Evolutionary conservation across 2,113 vertebrate genomes (phyloP).

Genomic region (Atherinomorus stipes): DNA sequence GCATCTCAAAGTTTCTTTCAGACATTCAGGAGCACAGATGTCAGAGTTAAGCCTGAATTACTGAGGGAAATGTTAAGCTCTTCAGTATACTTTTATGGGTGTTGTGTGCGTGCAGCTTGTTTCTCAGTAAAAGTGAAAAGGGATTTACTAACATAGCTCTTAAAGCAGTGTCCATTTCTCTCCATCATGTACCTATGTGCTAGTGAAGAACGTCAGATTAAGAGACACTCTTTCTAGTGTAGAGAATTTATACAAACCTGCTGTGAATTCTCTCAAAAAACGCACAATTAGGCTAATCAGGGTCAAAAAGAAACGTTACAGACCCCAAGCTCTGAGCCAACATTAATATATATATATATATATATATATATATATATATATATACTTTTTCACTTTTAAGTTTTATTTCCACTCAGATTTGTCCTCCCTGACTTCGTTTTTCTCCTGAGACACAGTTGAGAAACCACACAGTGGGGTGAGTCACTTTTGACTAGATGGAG

Average conservation of each 20-base stretch:
- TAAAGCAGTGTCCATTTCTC: conserved; percentile 45
- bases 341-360: conserved; percentile 8
- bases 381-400: conserved; percentile 17
- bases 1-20: conserved; percentile 68
- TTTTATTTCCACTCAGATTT: conserved; percentile 26
- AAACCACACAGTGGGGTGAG: conserved; percentile 44
- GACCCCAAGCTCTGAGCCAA: conserved; percentile 48
- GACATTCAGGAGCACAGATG: conserved; percentile 60
- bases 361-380: no score
- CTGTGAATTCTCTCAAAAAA: conserved; percentile 72
- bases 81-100: conserved; percentile 49
- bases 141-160: conserved; percentile 41
- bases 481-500: conserved; percentile 40
- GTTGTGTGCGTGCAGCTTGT: conserved; percentile 49
- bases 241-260: conserved; percentile 75
- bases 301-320: conserved; percentile 59
- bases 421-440: conserved; percentile 44
- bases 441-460: conserved; percentile 63
- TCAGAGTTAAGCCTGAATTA: conserved; percentile 68
- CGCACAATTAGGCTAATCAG: conserved; percentile 64
- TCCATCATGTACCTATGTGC: conserved; percentile 59
- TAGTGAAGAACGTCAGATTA: conserved; percentile 52
- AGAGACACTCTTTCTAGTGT: conserved; percentile 50
- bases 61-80: conserved; percentile 74
- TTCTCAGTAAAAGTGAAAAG: conserved; percentile 52